Evolutionary conservation across 2,888 invertebrate species (phyloP).

Genomic region (Drosophila paracracens): DNA sequence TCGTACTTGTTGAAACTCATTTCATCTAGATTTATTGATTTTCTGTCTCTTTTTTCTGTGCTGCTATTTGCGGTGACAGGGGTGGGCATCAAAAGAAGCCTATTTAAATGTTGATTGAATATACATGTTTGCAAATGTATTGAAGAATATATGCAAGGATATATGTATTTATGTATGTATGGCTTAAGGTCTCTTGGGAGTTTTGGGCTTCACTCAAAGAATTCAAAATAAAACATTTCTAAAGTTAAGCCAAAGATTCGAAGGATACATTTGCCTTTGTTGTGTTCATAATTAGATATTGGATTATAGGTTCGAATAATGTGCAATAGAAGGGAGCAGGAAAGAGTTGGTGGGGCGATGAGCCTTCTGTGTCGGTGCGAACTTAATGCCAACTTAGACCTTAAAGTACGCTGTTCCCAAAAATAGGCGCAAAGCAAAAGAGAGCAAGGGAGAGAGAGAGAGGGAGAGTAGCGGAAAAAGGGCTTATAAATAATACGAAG

Average conservation of each 20-base stretch:
- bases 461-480: neutral
- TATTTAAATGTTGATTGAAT: slow-evolving; percentile 48
- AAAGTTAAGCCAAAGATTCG: neutral
- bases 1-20: slow-evolving; percentile 58
- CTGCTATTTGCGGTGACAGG: neutral
- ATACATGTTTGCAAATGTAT: neutral
- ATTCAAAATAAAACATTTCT: neutral
- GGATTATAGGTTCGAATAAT: slow-evolving; percentile 31
- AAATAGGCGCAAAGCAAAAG: slow-evolving; percentile 28
- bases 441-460: neutral
- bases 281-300: slow-evolving; percentile 2
- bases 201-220: neutral
- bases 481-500: slow-evolving; percentile 12
- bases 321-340: neutral
- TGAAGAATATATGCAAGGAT: neutral
- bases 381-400: slow-evolving; percentile 13
- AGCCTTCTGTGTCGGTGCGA: neutral
- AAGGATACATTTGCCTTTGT: neutral
- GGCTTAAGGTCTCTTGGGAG: neutral
- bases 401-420: slow-evolving; percentile 24
- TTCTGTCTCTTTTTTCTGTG: slow-evolving; percentile 52
- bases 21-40: slow-evolving; percentile 73
- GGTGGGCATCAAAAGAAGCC: slow-evolving; percentile 30
- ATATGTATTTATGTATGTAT: neutral
- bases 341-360: neutral